These are phyloP conservation scores for Lithophane ornitopus DNA, from an alignment of 2,888 invertebrate genomes.

Conservation along the genomic window DNA sequence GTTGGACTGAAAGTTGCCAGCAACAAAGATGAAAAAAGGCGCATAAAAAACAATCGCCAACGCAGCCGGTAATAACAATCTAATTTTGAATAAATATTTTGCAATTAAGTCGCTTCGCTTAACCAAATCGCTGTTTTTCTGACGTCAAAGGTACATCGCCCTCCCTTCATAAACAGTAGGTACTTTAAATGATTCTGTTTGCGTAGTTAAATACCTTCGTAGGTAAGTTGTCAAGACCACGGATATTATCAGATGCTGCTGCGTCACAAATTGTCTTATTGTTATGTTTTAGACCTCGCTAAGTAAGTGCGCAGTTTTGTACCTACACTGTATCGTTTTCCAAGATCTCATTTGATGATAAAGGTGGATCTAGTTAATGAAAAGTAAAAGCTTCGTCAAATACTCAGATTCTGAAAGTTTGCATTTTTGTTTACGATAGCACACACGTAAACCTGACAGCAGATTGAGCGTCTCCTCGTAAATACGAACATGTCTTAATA, in stretches of 20 bases:
- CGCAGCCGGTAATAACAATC: background rate
- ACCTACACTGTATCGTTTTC: constrained; percentile 11
- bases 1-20: background rate
- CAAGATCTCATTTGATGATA: constrained; percentile 38
- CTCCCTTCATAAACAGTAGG: constrained; percentile 62
- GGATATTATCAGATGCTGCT: constrained; percentile 57
- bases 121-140: constrained; percentile 41
- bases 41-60: background rate
- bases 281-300: constrained; percentile 48
- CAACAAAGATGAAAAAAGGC: background rate
- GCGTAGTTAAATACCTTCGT: constrained; percentile 47
- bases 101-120: constrained; percentile 35
- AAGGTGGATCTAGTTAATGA: constrained; percentile 7
- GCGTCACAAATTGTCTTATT: constrained; percentile 61
- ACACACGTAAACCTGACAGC: constrained; percentile 26
- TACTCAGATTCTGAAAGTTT: constrained; percentile 24
- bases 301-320: constrained; percentile 41
- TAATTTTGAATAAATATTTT: constrained; percentile 33
- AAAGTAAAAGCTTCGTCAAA: constrained; percentile 37
- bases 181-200: constrained; percentile 56
- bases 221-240: constrained; percentile 62
- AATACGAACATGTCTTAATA: constrained; percentile 57
- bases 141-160: constrained; percentile 48
- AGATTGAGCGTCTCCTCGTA: constrained; percentile 42
- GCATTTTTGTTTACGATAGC: constrained; percentile 29